Evolutionary conservation across 2,113 vertebrate genomes (phyloP).

Genomic region (Pelodiscus sinensis): DNA sequence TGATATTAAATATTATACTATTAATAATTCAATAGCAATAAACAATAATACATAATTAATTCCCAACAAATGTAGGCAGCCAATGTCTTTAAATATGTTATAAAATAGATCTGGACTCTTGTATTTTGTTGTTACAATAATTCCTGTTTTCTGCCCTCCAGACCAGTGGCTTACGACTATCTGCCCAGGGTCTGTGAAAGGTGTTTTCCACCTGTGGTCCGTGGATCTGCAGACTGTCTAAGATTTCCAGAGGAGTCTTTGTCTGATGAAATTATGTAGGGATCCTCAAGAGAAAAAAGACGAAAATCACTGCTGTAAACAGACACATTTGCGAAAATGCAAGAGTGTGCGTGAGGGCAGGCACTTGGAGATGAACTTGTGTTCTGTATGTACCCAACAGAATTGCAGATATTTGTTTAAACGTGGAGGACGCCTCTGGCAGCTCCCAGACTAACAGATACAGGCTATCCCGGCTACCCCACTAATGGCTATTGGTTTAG

Average conservation of each 20-base stretch:
- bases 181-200: background rate
- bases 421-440: no score
- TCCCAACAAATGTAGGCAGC: background rate
- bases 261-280: background rate
- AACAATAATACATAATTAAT: background rate
- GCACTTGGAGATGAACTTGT: background rate
- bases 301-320: background rate
- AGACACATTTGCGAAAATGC: background rate
- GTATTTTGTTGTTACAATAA: background rate
- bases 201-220: background rate
- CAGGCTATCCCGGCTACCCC: no score
- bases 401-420: background rate
- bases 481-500: no score
- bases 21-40: background rate
- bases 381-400: background rate
- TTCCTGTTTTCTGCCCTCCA: background rate
- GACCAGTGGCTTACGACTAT: background rate
- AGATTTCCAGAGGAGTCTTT: background rate
- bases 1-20: slow-evolving; percentile 17
- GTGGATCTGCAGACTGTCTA: background rate
- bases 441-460: no score
- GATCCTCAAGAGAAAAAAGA: background rate
- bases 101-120: background rate
- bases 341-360: background rate
- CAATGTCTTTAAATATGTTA: background rate